Conservation (phyloP, 1,140 invertebrate species). For the Saccostrea glomerata region DNA sequence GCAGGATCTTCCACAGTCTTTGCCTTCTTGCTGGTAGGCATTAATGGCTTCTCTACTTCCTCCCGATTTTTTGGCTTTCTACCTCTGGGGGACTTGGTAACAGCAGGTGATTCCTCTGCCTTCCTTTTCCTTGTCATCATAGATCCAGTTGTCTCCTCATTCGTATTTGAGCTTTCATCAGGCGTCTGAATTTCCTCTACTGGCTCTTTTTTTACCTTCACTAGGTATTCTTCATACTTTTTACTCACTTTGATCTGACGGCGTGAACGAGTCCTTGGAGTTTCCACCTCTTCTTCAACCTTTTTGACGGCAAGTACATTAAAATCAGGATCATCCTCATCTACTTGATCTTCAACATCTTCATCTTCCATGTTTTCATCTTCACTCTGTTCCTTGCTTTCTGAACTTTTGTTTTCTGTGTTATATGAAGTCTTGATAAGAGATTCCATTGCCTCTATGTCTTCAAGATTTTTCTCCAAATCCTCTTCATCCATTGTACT, state of each 20-base stretch:
- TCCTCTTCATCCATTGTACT: constrained; percentile 18
- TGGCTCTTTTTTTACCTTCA: background rate
- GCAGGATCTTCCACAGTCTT: constrained; percentile 13
- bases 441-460: constrained; percentile 31
- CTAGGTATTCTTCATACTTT: constrained; percentile 33
- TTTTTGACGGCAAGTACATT: background rate
- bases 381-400: background rate
- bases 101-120: constrained; percentile 4
- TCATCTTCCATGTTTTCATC: constrained; percentile 31
- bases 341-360: constrained; percentile 18
- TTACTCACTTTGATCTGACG: constrained; percentile 40
- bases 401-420: background rate
- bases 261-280: constrained; percentile 10
- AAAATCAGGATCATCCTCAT: constrained; percentile 18
- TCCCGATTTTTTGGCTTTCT: background rate
- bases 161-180: background rate
- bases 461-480: background rate
- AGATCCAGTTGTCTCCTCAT: background rate
- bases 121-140: constrained; percentile 44
- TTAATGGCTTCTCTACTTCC: background rate
- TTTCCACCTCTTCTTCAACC: background rate
- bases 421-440: background rate
- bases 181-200: background rate
- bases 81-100: background rate
- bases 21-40: background rate